Evolutionary conservation across 2,113 vertebrate genomes (phyloP).

Genomic region (Empidonax alnorum): DNA sequence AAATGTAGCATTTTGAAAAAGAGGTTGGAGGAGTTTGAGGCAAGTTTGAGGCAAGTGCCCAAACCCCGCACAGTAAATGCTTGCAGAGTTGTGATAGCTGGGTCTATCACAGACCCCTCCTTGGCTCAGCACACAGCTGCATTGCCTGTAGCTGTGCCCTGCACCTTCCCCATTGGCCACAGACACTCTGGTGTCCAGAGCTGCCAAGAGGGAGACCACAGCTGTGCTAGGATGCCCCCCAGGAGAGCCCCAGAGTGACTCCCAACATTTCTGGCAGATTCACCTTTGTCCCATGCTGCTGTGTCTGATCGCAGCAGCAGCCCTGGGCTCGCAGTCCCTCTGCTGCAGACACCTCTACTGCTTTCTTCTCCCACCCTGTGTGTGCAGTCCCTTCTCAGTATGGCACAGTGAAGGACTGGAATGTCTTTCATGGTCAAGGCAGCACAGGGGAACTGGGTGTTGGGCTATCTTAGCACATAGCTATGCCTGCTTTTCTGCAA

Average conservation of each 20-base stretch:
- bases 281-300: background rate
- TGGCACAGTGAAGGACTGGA: background rate
- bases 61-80: background rate
- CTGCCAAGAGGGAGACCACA: background rate
- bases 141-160: background rate
- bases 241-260: background rate
- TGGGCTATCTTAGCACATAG: background rate
- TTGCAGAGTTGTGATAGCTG: background rate
- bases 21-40: background rate
- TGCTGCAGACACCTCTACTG: accelerated
- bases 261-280: background rate
- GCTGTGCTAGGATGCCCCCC: background rate
- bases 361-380: background rate
- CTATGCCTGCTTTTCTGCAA: background rate
- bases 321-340: accelerated
- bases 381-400: background rate
- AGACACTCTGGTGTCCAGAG: background rate
- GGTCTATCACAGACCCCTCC: too few relatives aligned
- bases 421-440: background rate
- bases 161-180: background rate
- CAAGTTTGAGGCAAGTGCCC: background rate
- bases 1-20: background rate
- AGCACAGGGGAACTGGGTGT: background rate
- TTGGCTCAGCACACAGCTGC: background rate
- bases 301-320: background rate